Evolutionary conservation across 53 echinoderm and acorn worm genomes (phyloP).

Genomic region (Holothuria leucospilota): DNA sequence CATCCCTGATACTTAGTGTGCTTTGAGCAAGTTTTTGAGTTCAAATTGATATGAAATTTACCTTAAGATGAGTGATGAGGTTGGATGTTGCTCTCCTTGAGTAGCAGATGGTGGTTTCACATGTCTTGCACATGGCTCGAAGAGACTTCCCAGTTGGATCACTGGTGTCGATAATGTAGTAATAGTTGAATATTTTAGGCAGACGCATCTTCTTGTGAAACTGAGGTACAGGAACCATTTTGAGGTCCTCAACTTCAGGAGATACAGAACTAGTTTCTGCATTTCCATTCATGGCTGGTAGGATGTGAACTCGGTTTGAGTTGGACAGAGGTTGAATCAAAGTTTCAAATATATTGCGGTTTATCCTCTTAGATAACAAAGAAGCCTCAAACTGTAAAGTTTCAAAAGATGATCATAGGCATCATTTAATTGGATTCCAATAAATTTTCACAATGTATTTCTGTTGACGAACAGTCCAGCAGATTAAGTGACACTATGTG

Average conservation of each 20-base stretch:
- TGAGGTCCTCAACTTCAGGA: conserved; percentile 8
- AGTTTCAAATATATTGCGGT: too few relatives aligned
- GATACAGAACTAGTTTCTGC: background rate
- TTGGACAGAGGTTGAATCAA: too few relatives aligned
- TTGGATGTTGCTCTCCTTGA: conserved; percentile 55
- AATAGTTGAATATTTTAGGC: conserved; percentile 46
- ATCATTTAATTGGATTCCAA: too few relatives aligned
- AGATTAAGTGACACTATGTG: too few relatives aligned
- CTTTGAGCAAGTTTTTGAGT: too few relatives aligned
- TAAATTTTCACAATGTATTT: too few relatives aligned
- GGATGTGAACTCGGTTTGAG: background rate
- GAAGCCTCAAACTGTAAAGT: too few relatives aligned
- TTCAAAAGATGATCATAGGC: too few relatives aligned
- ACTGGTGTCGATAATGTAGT: conserved; percentile 35
- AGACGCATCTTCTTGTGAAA: conserved; percentile 45
- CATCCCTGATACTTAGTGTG: too few relatives aligned
- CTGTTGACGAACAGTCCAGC: too few relatives aligned
- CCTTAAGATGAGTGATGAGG: conserved; percentile 58
- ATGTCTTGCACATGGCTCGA: conserved; percentile 52
- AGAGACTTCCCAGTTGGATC: conserved; percentile 39
- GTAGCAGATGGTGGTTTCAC: conserved; percentile 44
- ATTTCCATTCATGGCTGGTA: conserved; percentile 6
- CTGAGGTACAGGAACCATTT: conserved; percentile 10
- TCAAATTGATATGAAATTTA: background rate
- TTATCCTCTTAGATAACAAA: too few relatives aligned